Percentiles rank a stretch among this genome's conserved stretches.
These are phyloP conservation scores for Porites divaricata DNA, from an alignment of 92 coral and sea anemone genomes.

Conservation along the genomic window DNA sequence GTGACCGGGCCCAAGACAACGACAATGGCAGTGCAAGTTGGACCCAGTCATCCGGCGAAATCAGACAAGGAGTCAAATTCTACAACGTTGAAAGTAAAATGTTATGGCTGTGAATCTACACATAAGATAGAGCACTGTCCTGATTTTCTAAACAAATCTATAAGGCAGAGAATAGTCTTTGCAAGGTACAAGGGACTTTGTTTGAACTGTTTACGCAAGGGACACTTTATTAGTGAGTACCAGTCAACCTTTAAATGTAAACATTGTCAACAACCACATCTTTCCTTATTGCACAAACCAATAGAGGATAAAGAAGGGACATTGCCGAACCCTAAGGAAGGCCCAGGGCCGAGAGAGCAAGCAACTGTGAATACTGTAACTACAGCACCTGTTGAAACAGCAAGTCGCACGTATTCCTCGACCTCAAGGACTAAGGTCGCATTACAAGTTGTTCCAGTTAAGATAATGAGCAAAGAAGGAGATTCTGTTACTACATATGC, in stretches of 20 bases:
- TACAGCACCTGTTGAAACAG: slow-evolving; percentile 14
- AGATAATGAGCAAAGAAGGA: slow-evolving; percentile 40
- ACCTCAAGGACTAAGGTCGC: slow-evolving; percentile 36
- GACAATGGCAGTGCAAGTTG: neutral
- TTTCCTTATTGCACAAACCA: slow-evolving; percentile 63
- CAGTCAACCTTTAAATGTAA: slow-evolving; percentile 50
- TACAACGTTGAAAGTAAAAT: slow-evolving; percentile 19
- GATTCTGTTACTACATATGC: neutral
- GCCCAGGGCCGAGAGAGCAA: neutral
- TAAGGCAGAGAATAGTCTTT: slow-evolving; percentile 24
- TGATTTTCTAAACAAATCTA: slow-evolving; percentile 5
- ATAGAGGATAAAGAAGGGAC: slow-evolving; percentile 15
- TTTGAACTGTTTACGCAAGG: slow-evolving; percentile 47
- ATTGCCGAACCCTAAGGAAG: neutral
- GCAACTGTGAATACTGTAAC: slow-evolving; percentile 12
- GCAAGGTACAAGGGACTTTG: slow-evolving; percentile 29
- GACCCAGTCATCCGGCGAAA: no score
- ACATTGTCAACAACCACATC: slow-evolving; percentile 58
- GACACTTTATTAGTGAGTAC: slow-evolving; percentile 52
- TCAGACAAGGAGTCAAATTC: neutral
- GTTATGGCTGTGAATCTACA: slow-evolving; percentile 15
- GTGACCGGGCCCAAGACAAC: neutral
- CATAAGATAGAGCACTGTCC: slow-evolving; percentile 56
- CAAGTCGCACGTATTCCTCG: slow-evolving; percentile 27
- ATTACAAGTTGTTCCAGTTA: slow-evolving; percentile 67